Percentiles rank a stretch among this genome's conserved stretches.
phyloP scores from a whole-genome alignment of 2,113 vertebrate genomes.

The Aspidoscelis tigris region DNA sequence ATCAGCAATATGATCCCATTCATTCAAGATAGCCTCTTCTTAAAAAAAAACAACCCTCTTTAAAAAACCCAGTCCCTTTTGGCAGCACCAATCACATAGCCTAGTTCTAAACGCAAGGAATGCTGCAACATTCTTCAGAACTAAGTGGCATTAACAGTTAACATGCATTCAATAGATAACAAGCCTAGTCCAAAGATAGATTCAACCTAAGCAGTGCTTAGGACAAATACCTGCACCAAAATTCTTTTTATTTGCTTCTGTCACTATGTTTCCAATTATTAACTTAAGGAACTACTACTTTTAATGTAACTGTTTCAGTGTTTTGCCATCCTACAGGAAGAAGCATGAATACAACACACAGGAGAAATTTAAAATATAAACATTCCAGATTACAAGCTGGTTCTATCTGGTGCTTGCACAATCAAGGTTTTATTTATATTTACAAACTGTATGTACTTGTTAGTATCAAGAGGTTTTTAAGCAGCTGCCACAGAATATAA shows the following conservation, averaged over 20 bases:
- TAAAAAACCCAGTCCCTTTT: slow-evolving; percentile 38
- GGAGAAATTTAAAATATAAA: not conserved
- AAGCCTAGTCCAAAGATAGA: slow-evolving; percentile 17
- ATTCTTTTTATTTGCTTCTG: not conserved
- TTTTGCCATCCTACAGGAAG: slow-evolving; percentile 12
- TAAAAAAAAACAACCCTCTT: slow-evolving; percentile 5
- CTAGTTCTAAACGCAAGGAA: slow-evolving; percentile 50
- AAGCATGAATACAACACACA: not conserved
- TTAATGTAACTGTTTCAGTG: slow-evolving; percentile 12
- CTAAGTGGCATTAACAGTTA: not conserved
- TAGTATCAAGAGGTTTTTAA: too few species aligned
- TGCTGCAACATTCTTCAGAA: slow-evolving; percentile 48
- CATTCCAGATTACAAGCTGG: not conserved
- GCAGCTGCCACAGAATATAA: too few species aligned
- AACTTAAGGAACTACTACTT: slow-evolving; percentile 8
- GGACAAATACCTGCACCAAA: slow-evolving; percentile 25
- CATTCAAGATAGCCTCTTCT: slow-evolving; percentile 14
- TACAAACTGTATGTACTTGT: too few species aligned
- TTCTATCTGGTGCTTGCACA: slow-evolving; percentile 31
- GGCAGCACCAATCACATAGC: slow-evolving; percentile 44
- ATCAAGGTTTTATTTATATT: not conserved
- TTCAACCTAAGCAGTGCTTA: not conserved
- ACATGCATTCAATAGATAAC: not conserved
- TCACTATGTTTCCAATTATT: slow-evolving; percentile 6
- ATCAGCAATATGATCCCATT: slow-evolving; percentile 18